Evolutionary conservation across 2,797 vertebrate genomes (phyloP), one percentile per base, ranked within the genome.

Genomic region (Cottoperca gobio): DNA sequence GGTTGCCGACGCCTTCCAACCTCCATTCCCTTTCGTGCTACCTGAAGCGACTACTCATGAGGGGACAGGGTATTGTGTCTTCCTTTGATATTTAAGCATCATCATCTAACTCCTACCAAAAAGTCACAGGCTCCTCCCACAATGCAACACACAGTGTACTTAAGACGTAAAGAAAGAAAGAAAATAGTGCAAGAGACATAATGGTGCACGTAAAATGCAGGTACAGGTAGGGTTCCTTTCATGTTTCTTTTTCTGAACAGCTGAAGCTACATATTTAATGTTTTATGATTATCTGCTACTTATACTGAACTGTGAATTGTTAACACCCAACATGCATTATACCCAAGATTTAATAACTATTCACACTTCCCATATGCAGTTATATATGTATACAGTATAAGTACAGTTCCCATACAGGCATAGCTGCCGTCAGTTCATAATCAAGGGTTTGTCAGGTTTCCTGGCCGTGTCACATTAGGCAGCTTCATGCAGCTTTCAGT

Each of bases 51-150:
- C 39, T 33, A 0, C 33, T 26, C 17, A 6, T 4, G 39, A 53
- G 0, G 64, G 0, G 9, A 60, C 68, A 40, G 28, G 87, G 88
- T 89, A 85, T 12, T 8, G 49, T 37, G 4, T 73, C 23, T 49
- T 55, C 1, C 0, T 33, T 69, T 35, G 7, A 46, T 33, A 39
- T 26, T 54, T 12, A 8, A 14, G 2, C 31, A 3, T 37, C 5
- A 8, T 26, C n/a, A n/a, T n/a, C n/a, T n/a, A n/a, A n/a, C n/a
- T n/a, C n/a, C n/a, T n/a, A n/a, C n/a, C n/a, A n/a, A n/a, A n/a
- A n/a, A n/a, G n/a, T n/a, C n/a, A n/a, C n/a, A n/a, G n/a, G n/a
- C n/a, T n/a, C n/a, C n/a, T n/a, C n/a, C n/a, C n/a, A n/a, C n/a
- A n/a, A n/a, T n/a, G n/a, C n/a, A n/a, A n/a, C n/a, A n/a, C n/a